Conservation (phyloP, 2,113 vertebrate genomes). For the Rynchops niger region DNA sequence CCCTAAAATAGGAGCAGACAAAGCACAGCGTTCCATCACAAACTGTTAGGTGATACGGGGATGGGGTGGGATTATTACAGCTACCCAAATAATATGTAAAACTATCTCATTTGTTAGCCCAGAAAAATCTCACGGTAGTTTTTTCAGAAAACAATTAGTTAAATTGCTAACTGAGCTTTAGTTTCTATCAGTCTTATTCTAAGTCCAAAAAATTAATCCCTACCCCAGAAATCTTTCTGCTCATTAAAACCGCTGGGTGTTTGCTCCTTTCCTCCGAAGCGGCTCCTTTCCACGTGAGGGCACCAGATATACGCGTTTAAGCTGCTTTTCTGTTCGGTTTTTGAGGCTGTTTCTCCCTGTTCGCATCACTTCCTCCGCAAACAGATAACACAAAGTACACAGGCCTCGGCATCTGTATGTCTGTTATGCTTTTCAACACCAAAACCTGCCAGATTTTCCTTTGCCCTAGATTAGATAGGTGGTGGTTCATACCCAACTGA, state of each 20-base stretch:
- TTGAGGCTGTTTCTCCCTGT: accelerated
- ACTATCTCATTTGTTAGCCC: neutral
- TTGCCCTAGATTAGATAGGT: neutral
- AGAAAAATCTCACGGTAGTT: neutral
- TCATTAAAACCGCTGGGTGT: accelerated
- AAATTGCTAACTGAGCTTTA: neutral
- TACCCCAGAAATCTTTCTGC: neutral
- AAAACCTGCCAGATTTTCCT: neutral
- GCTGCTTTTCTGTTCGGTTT: accelerated
- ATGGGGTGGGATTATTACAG: no score
- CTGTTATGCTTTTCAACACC: neutral
- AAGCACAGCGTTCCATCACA: neutral
- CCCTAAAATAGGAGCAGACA: neutral
- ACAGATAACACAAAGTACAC: neutral
- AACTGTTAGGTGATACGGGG: neutral
- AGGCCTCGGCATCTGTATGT: neutral
- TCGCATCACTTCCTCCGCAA: neutral
- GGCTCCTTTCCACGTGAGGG: neutral
- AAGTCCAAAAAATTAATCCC: neutral
- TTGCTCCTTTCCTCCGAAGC: neutral
- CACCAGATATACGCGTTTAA: neutral
- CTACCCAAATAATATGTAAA: neutral
- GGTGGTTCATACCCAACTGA: neutral
- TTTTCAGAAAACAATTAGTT: neutral
- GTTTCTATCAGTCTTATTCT: neutral